Percentiles rank a stretch among this genome's conserved stretches.
These are phyloP conservation scores for Nothoprocta perdicaria DNA, from an alignment of 2,113 vertebrate genomes.

Conservation along the genomic window DNA sequence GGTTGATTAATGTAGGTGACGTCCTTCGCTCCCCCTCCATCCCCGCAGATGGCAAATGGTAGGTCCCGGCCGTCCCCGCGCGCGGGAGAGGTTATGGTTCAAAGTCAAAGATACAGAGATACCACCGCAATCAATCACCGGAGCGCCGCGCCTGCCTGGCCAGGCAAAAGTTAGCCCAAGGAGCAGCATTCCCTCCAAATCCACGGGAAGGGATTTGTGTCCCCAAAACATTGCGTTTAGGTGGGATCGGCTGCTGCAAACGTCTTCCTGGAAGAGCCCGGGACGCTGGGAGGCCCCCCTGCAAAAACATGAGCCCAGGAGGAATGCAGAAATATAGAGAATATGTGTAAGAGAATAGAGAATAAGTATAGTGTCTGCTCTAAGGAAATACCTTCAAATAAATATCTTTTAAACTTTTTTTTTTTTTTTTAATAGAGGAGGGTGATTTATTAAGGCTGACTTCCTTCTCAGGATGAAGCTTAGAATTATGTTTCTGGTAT, in stretches of 20 bases:
- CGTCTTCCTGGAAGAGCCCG: not conserved
- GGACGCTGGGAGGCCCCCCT: too few relatives aligned
- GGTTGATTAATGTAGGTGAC: conserved; percentile 82
- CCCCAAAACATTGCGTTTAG: conserved; percentile 18
- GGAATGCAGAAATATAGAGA: not conserved
- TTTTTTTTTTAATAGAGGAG: conserved; percentile 26
- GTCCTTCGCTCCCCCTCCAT: conserved; percentile 75
- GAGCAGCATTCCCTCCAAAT: conserved; percentile 45
- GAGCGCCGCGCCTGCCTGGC: conserved; percentile 77
- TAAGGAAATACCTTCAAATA: conserved; percentile 56
- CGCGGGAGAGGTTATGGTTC: conserved; percentile 83
- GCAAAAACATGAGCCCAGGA: not conserved
- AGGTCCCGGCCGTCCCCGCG: conserved; percentile 82
- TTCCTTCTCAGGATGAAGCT: conserved; percentile 78
- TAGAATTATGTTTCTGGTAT: conserved; percentile 83
- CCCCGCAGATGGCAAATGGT: conserved; percentile 83
- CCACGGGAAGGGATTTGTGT: conserved; percentile 5
- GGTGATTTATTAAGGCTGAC: conserved; percentile 78
- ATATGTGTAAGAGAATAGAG: not conserved
- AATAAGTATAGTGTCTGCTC: not conserved
- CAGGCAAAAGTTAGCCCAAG: conserved; percentile 80
- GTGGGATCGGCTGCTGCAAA: conserved; percentile 38
- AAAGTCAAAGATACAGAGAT: conserved; percentile 87
- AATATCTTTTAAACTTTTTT: conserved; percentile 42
- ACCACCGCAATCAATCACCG: conserved; percentile 83